Evolutionary conservation across 2,888 invertebrate genomes (phyloP), one percentile per base, ranked within the genome.

Genomic region (Apodemia mormo): DNA sequence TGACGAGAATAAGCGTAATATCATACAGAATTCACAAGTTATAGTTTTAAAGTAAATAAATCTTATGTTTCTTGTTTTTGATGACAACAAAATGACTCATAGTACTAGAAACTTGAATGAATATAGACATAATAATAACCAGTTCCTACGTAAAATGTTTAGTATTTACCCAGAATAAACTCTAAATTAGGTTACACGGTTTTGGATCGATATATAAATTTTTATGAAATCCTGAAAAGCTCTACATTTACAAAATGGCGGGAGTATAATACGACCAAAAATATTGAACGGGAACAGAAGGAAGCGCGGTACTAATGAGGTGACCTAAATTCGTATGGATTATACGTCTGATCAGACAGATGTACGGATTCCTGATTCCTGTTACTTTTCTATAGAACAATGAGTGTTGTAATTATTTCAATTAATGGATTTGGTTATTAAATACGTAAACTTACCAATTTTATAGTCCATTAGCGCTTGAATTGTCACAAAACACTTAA

Each of bases 401-500:
- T 77, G 74, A 75, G 72, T 68, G 71, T 77, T 85, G 80, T 75
- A 77, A 81, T 76, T 83, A 79, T 77, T 74, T 70, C 75, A 72
- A 71, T 66, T 52, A 69, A 73, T 77, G 75, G 75, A 73, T 74
- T 72, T 74, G 45, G 66, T 72, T 75, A 74, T 83, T 78, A 88
- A 81, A 76, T 77, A 77, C 74, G 70, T 82, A 72, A 79, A 87
- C 93, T 91, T 77, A 93, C 92, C 87, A 86, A 88, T 90, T 88
- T 83, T 80, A 76, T 82, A 79, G 84, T 88, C 84, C 85, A 86
- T 89, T 85, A 83, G 83, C 81, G 80, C 84, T 82, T 86, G 84
- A 81, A 87, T 86, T 85, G 90, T 85, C 92, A 92, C 92, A 89
- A 92, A 91, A 90, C 92, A 92, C 91, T 83, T 79, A 82, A 82